A percentile compares a stretch with the other conserved stretches of the same genome.
Conservation (phyloP, 2,113 vertebrate genomes). For the Tauraco erythrolophus region DNA sequence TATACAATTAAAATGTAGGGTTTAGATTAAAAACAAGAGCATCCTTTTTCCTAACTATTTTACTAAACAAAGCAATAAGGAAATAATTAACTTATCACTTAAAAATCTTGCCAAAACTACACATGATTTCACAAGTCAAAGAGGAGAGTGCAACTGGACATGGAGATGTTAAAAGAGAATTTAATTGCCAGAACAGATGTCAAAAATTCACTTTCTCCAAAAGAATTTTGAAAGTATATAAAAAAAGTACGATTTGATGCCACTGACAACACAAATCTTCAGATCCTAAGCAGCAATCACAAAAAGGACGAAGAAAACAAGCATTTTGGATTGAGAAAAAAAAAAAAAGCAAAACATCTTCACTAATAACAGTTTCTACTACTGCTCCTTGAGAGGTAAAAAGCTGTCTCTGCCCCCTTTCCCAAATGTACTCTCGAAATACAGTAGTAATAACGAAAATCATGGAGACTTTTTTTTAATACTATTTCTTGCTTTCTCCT, state of each 20-base stretch:
- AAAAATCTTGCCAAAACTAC: neutral
- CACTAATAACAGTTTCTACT: slow-evolving; percentile 60
- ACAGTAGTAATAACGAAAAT: slow-evolving; percentile 3
- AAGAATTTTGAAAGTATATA: neutral
- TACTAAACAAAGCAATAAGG: neutral
- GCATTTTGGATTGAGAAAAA: slow-evolving; percentile 49
- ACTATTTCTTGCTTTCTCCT: neutral
- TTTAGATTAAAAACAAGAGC: neutral
- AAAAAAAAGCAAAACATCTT: slow-evolving; percentile 48
- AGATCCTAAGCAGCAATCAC: neutral
- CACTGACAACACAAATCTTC: neutral
- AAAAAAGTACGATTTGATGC: neutral
- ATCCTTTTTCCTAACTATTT: neutral
- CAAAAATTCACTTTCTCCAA: neutral
- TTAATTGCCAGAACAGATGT: neutral
- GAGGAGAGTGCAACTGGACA: neutral
- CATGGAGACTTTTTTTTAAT: slow-evolving; percentile 2
- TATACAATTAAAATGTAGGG: neutral
- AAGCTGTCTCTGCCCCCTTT: neutral
- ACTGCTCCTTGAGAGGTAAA: slow-evolving; percentile 32
- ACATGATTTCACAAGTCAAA: slow-evolving; percentile 1
- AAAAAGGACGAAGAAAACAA: slow-evolving; percentile 60
- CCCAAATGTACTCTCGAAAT: slow-evolving; percentile 1
- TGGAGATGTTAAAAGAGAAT: neutral
- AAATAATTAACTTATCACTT: neutral